phyloP scores from a whole-genome alignment of 2,888 invertebrate species.

The Gari tellinella region DNA sequence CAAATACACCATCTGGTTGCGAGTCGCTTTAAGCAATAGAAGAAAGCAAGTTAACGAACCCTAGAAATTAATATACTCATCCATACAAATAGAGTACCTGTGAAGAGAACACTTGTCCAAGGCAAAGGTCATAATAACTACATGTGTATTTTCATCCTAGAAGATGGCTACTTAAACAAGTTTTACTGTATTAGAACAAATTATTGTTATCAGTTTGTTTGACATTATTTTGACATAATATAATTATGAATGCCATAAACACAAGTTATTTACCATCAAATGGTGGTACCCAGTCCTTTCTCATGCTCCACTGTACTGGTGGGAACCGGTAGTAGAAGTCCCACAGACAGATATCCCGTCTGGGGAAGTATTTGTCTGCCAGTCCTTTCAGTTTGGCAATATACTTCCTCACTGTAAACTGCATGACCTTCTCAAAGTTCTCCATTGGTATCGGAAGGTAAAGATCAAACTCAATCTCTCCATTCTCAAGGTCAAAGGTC shows the following conservation, averaged over 20 bases:
- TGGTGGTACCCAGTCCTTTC: slow-evolving; percentile 93
- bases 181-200: too few relatives aligned
- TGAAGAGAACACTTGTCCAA: too few relatives aligned
- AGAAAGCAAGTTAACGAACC: too few relatives aligned
- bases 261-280: slow-evolving; percentile 89
- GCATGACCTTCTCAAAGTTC: slow-evolving; percentile 69
- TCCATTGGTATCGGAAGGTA: slow-evolving; percentile 73
- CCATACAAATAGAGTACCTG: too few relatives aligned
- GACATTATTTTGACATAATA: too few relatives aligned
- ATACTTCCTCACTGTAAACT: slow-evolving; percentile 58
- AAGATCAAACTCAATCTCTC: slow-evolving; percentile 79
- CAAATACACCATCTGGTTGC: too few relatives aligned
- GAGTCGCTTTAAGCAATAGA: too few relatives aligned
- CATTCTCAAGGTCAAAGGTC: slow-evolving; percentile 77
- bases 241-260: background rate
- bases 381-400: slow-evolving; percentile 47
- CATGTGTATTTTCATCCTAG: too few relatives aligned
- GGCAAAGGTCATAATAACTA: too few relatives aligned
- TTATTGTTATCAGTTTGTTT: too few relatives aligned
- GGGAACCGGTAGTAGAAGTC: slow-evolving; percentile 91
- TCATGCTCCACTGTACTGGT: slow-evolving; percentile 88
- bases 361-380: slow-evolving; percentile 62
- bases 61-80: too few relatives aligned
- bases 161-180: too few relatives aligned
- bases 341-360: slow-evolving; percentile 87